Conservation (phyloP, 2,113 vertebrate genomes). For the Gymnogyps californianus region DNA sequence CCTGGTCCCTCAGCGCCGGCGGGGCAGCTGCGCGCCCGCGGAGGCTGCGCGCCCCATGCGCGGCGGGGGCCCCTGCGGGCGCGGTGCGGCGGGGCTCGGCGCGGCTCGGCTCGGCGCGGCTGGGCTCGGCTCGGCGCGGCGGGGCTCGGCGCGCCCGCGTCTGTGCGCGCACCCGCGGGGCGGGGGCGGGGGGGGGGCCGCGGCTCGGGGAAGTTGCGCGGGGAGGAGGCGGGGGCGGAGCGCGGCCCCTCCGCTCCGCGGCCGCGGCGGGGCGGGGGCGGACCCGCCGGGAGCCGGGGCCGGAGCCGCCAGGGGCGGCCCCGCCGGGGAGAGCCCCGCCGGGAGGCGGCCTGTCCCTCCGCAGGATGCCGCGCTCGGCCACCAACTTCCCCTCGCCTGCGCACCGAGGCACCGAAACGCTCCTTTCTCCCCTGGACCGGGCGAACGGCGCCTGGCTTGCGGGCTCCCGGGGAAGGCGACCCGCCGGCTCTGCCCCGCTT, state of each 20-base stretch:
- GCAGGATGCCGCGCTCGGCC: too few species aligned
- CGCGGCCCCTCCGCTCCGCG: background rate
- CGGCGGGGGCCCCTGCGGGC: too few species aligned
- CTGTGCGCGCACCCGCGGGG: background rate
- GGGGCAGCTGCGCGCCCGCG: background rate
- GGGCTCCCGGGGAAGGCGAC: too few species aligned
- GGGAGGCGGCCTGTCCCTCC: background rate
- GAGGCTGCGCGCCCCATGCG: background rate
- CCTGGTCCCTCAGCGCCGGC: background rate
- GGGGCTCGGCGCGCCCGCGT: too few species aligned
- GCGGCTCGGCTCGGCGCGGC: background rate
- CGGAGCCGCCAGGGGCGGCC: too few species aligned
- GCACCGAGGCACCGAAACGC: too few species aligned
- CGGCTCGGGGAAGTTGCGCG: slow-evolving; percentile 1
- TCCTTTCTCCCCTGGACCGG: too few species aligned
- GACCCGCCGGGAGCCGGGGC: too few species aligned
- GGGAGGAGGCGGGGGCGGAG: slow-evolving; percentile 26
- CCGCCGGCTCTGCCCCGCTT: too few species aligned
- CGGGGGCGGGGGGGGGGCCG: background rate
- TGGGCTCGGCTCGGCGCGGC: background rate
- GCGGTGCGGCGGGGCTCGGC: too few species aligned
- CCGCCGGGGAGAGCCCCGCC: background rate
- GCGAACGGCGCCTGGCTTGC: too few species aligned
- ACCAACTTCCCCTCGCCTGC: too few species aligned
- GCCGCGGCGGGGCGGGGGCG: background rate